These are phyloP conservation scores for Nyctibius bracteatus DNA, from an alignment of 2,113 vertebrate species.

Conservation along the genomic window DNA sequence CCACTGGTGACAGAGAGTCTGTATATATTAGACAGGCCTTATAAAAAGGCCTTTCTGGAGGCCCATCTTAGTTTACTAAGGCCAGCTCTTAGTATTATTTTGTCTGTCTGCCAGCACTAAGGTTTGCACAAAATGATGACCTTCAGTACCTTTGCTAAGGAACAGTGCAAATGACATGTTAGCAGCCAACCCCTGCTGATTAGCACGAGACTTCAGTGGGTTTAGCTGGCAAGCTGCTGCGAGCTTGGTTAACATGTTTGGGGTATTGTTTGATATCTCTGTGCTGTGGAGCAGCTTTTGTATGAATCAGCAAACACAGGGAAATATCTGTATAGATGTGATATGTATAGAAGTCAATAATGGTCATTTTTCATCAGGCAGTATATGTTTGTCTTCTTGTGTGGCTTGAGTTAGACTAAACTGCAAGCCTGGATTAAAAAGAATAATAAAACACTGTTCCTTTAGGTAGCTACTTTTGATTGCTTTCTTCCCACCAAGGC, in stretches of 20 bases:
- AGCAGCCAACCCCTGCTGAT: background rate
- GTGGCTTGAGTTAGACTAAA: background rate
- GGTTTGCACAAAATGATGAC: background rate
- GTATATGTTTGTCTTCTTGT: background rate
- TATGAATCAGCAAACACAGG: background rate
- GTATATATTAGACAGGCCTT: background rate
- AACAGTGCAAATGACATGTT: background rate
- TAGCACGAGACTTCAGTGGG: background rate
- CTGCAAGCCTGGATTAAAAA: background rate
- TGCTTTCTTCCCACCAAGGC: background rate
- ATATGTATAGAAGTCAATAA: background rate
- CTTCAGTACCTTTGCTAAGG: background rate
- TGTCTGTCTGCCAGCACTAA: background rate
- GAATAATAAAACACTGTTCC: background rate
- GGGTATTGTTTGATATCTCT: background rate
- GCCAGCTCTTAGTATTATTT: background rate
- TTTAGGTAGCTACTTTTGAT: background rate
- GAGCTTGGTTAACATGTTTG: background rate
- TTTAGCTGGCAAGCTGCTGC: background rate
- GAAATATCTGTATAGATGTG: background rate
- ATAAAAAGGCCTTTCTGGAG: background rate
- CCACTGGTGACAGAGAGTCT: background rate
- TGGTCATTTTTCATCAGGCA: background rate
- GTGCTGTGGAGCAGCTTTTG: background rate
- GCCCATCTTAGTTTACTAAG: background rate